Conservation (phyloP, 2,888 invertebrate species). For the Apotomis betuletana region DNA sequence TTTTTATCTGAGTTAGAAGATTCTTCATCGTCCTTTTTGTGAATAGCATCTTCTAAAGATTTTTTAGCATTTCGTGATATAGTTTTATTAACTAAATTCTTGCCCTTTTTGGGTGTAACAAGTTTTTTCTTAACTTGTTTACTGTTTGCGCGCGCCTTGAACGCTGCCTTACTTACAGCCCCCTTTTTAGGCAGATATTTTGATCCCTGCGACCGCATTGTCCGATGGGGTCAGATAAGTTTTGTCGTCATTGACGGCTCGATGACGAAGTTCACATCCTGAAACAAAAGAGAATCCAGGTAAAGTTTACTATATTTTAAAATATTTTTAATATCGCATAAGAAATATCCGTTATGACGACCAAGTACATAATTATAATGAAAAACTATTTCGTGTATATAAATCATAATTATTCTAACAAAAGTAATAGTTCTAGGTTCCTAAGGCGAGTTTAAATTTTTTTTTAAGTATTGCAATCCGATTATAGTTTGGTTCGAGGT, state of each 20-base stretch:
- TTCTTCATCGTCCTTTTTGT: slow-evolving; percentile 59
- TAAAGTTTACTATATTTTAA: background rate
- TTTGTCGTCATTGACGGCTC: slow-evolving; percentile 69
- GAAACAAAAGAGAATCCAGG: slow-evolving; percentile 64
- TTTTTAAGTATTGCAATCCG: slow-evolving; percentile 32
- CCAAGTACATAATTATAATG: too few species aligned
- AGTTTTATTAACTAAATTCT: slow-evolving; percentile 64
- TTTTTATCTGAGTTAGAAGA: slow-evolving; percentile 56
- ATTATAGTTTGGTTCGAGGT: slow-evolving; percentile 49
- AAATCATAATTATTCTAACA: too few species aligned
- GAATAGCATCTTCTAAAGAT: slow-evolving; percentile 60
- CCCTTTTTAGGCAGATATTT: slow-evolving; percentile 78
- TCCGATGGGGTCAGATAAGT: slow-evolving; percentile 67
- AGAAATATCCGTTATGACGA: too few species aligned
- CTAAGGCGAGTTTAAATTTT: too few species aligned
- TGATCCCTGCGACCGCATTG: slow-evolving; percentile 80
- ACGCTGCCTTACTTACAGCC: slow-evolving; percentile 68
- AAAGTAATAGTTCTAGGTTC: too few species aligned
- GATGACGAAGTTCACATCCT: slow-evolving; percentile 70
- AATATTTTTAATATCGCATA: too few species aligned
- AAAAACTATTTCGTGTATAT: too few species aligned
- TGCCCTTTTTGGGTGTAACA: slow-evolving; percentile 65
- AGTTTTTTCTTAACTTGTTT: slow-evolving; percentile 69
- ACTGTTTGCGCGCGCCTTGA: slow-evolving; percentile 59
- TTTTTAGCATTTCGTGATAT: slow-evolving; percentile 65